Conservation (phyloP, 2,888 invertebrate species). For the Heliconius cydno region DNA sequence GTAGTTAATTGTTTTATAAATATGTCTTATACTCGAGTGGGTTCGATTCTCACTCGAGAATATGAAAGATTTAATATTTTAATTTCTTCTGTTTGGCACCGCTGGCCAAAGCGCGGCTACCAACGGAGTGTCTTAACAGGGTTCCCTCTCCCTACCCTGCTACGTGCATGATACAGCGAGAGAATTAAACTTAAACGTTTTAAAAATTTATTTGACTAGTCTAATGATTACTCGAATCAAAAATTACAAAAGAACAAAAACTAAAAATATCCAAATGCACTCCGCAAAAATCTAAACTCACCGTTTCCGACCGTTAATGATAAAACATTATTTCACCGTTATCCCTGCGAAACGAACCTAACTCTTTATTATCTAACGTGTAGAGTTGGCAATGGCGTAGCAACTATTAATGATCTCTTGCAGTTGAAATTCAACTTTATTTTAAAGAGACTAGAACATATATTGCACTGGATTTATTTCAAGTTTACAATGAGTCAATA, state of each 20-base stretch:
- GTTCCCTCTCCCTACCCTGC: no score
- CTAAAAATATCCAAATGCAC: not conserved
- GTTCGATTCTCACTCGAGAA: no score
- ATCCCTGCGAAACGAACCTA: slow-evolving; percentile 4
- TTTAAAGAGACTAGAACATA: not conserved
- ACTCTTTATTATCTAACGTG: not conserved
- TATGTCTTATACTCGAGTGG: no score
- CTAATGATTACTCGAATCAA: not conserved
- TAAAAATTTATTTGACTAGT: not conserved
- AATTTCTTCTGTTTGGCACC: no score
- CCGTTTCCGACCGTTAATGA: slow-evolving; percentile 44
- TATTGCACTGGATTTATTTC: slow-evolving; percentile 3
- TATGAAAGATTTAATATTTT: no score
- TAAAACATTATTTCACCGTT: slow-evolving; percentile 44
- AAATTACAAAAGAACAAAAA: not conserved
- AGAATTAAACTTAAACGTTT: not conserved
- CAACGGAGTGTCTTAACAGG: no score
- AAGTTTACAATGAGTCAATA: slow-evolving; percentile 42
- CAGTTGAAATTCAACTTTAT: slow-evolving; percentile 16
- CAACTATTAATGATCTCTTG: not conserved
- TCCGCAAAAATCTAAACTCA: slow-evolving; percentile 36
- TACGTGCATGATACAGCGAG: no score
- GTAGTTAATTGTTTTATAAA: no score
- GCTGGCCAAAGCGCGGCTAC: no score
- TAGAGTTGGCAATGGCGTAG: slow-evolving; percentile 27